Conservation (phyloP, 2,888 invertebrate species). For the Brachyptera risi region DNA sequence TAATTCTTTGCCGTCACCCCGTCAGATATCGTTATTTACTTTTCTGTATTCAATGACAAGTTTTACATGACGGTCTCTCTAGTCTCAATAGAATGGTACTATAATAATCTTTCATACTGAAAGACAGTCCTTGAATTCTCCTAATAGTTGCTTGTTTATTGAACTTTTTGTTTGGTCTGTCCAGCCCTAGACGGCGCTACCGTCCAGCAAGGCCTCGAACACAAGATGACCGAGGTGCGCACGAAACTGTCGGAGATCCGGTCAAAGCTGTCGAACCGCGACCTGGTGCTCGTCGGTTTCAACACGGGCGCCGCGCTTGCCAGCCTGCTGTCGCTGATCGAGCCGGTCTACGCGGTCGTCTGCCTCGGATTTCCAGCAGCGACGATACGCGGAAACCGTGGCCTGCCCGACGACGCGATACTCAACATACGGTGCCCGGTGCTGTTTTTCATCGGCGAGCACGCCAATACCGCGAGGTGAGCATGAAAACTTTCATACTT, state of each 20-base stretch:
- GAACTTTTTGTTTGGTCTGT: no score
- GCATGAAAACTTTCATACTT: no score
- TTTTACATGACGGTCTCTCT: no score
- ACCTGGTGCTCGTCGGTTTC: constrained; percentile 71
- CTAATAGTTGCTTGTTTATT: no score
- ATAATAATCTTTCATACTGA: no score
- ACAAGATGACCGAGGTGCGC: neutral
- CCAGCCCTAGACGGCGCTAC: neutral
- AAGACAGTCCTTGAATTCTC: no score
- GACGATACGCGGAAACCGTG: constrained; percentile 68
- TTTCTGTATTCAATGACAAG: no score
- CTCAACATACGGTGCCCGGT: constrained; percentile 68
- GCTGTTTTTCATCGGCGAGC: constrained; percentile 75
- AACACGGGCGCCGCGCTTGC: constrained; percentile 74
- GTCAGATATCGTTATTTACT: no score
- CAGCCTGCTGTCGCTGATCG: constrained; percentile 65
- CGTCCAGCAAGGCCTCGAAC: neutral
- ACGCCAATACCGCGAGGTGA: constrained; percentile 57
- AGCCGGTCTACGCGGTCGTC: constrained; percentile 66
- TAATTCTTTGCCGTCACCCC: no score
- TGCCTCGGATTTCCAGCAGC: constrained; percentile 74
- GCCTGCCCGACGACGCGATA: constrained; percentile 70
- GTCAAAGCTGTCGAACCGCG: constrained; percentile 49
- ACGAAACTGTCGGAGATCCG: neutral
- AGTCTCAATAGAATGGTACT: no score